Evolutionary conservation across 2,113 vertebrate genomes (phyloP), one percentile per base, ranked within the genome.

Genomic region (Thymallus thymallus): DNA sequence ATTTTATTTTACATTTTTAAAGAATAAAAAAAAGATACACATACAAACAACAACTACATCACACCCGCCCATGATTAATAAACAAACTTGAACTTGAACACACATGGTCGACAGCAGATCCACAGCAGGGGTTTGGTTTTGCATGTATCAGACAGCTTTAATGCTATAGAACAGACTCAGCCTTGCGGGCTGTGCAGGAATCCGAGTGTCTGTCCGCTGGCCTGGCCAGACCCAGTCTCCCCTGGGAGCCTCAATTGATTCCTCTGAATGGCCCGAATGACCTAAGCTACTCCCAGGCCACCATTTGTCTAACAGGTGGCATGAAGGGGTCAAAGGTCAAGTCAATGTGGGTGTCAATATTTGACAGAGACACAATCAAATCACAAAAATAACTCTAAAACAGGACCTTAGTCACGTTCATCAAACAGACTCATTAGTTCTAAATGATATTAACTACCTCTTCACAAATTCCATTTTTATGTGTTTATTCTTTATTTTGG

Each of bases 201-300:
- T 76, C 65, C 66, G 48, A 41, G 74, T 72, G 85, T 87, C 80
- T 73, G 86, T 87, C 82, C 80, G 69, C 51, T 74, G 77, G 77
- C 65, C 16, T 51, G 48, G 48, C 48, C 12, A 51, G 16, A 14
- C 48, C 16, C 48, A 41, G 9, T 18, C 77, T 83, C 88, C 82
- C 81, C 60, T 18, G 89, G 87, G 87, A 85, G 32, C 63, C 71
- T 56, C 75, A 76, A 75, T 82, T 84, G 78, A 84, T 63, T 67
- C 72, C 61, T 76, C 41, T 61, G 79, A 84, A 74, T 76, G 79
- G 81, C 84, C 85, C 60, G 77, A 56, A 76, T 80, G 89, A 91
- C 89, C 90, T 78, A 79, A 70, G 70, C 56, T 73, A 80, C 73
- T 83, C 81, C 74, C 78, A 71, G 16, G 74, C 78, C 77, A 76